Evolutionary conservation across 2,797 vertebrate species (phyloP), one percentile per base, ranked within the genome.

Genomic region (Distichodus sexfasciatus): DNA sequence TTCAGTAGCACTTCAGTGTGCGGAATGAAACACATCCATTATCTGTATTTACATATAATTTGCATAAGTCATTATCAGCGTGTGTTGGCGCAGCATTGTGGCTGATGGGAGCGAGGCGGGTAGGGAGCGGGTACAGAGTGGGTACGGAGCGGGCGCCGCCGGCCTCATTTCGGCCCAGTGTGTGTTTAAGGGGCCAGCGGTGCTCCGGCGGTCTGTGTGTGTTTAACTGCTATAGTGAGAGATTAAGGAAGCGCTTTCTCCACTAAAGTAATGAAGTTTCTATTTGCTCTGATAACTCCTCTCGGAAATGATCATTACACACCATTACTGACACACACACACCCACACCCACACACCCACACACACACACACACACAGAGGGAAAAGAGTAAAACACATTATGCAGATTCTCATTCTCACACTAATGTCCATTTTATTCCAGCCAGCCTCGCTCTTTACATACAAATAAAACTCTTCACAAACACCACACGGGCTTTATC

Each of bases 21-120:
- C 68, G 44, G 60, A 73, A 51, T 41, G 28, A 54, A 66, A 44
- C 50, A 55, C 33, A 64, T 51, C 60, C 59, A 77, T 77, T 68
- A 71, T 33, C 48, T 47, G 50, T 69, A 69, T 79, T 79, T 79
- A 71, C 70, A 79, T 81, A 72, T 60, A 2, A 79, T 79, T 78
- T 76, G 50, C 75, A 79, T 78, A 79, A 44, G 24, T 43, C 61
- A 76, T 69, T 71, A 66, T 66, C 38, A 70, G 40, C 50, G 40
- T 51, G 66, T 61, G 76, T 71, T 74, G 53, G 55, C 46, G 60
- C 59, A 41, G 51, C 74, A 74, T 74, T 71, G 40, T 46, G 55
- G 36, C 63, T 36, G 61, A 75, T 58, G 47, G 64, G 62, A 70
- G 47, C 61, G 51, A 63, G n/a, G 26, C 35, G 57, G 60, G 33